Conservation (phyloP, 2,888 invertebrate species). For the Rhamphomyia laevipes region DNA sequence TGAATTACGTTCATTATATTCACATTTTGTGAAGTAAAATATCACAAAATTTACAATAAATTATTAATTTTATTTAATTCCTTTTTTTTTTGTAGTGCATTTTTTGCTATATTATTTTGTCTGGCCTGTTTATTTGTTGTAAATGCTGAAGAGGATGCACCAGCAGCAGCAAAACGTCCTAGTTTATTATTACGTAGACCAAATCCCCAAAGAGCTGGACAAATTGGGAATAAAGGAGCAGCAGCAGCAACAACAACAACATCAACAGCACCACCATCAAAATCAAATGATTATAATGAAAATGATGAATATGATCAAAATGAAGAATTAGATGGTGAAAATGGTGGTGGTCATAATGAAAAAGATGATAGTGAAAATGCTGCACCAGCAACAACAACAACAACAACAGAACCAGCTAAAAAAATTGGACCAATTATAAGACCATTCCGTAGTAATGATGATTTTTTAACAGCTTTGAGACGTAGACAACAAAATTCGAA, state of each 20-base stretch:
- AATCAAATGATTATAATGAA: slow-evolving; percentile 32
- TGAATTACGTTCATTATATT: too few relatives aligned
- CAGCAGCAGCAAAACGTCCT: slow-evolving; percentile 23
- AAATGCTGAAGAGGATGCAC: slow-evolving; percentile 22
- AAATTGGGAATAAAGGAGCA: slow-evolving; percentile 20
- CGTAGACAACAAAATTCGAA: slow-evolving; percentile 58
- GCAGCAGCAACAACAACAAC: slow-evolving; percentile 29
- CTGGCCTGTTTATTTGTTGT: background rate
- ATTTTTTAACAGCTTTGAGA: slow-evolving; percentile 59
- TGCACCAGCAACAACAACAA: slow-evolving; percentile 40
- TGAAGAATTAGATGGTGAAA: slow-evolving; percentile 32
- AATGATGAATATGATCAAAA: slow-evolving; percentile 44
- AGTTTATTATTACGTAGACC: slow-evolving; percentile 20
- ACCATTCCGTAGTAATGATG: slow-evolving; percentile 69
- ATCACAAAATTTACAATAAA: background rate
- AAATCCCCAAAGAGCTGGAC: slow-evolving; percentile 1
- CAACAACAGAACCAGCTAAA: slow-evolving; percentile 58
- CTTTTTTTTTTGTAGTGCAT: background rate
- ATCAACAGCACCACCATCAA: slow-evolving; percentile 23
- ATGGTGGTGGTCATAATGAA: slow-evolving; percentile 25
- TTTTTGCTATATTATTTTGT: background rate
- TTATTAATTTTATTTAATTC: background rate
- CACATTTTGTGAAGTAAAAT: too few relatives aligned
- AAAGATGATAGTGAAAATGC: slow-evolving; percentile 42
- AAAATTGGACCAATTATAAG: slow-evolving; percentile 52